Evolutionary conservation across 2,113 vertebrate species (phyloP).

Genomic region (Ellobius talpinus): DNA sequence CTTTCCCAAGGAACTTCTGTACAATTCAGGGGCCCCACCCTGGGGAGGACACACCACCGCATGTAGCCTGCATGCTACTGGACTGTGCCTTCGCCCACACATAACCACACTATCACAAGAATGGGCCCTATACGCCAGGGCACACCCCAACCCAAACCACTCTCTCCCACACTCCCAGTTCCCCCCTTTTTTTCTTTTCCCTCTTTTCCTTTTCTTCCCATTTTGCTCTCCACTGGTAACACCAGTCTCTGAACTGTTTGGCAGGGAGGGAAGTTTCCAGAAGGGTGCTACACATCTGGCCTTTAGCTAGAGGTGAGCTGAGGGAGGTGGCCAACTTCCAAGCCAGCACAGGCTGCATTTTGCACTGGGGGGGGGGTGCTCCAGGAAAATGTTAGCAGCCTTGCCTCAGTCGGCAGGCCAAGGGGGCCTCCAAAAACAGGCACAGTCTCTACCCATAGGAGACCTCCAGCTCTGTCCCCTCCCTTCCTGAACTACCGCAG

Average conservation of each 20-base stretch:
- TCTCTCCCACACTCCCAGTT: background rate
- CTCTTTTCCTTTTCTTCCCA: background rate
- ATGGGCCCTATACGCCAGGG: background rate
- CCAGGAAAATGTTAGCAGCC: background rate
- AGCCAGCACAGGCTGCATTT: background rate
- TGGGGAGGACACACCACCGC: background rate
- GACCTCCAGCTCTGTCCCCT: background rate
- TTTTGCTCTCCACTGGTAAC: background rate
- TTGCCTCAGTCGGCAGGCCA: background rate
- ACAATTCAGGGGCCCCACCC: background rate
- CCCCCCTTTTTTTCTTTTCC: background rate
- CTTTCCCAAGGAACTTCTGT: background rate
- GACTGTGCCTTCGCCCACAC: background rate
- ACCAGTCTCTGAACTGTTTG: background rate
- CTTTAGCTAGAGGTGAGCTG: background rate
- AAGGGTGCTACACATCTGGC: conserved; percentile 3
- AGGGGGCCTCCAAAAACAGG: background rate
- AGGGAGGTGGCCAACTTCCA: background rate
- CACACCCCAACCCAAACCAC: background rate
- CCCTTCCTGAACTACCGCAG: too few species aligned
- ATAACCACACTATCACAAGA: background rate
- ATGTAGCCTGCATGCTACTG: too few species aligned
- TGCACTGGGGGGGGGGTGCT: background rate
- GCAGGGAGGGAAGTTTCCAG: background rate
- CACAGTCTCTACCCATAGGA: background rate